Evolutionary conservation across 1,140 invertebrate species (phyloP), one percentile per base, ranked within the genome.

Genomic region (Calycopis cecrops): DNA sequence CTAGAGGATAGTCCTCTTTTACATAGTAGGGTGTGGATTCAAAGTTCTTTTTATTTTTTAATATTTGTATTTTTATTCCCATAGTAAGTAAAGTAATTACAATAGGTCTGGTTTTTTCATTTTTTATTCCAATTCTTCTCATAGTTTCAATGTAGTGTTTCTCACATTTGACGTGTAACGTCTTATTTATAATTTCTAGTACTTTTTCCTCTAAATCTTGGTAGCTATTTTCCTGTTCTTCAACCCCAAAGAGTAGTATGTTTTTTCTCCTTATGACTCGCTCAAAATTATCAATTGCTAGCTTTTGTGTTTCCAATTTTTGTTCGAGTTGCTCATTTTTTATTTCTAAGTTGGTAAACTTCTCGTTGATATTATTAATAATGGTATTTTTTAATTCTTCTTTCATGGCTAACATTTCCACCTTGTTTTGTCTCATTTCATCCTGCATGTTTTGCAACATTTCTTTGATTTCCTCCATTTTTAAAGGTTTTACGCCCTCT

Each of bases 31-130:
- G 10, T 6, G 60, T 53, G 0, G 17, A 49, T 53, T 65, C 21
- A 18, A 66, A 51, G 10, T 55, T 60, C 10, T 69, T 62, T 54
- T 69, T 69, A n/a, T 65, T 72, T 60, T 68, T 63, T 54, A 53
- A 48, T 51, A 71, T 57, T 48, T 66, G 14, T 52, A 71, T 63
- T 65, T 71, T 71, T 17, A 60, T 14, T 3, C 63, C 61, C 56
- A 66, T 53, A 9, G 65, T 66, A 35, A 21, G 9, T 1, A 68
- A 28, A n/a, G 69, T 68, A 6, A 57, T 53, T 47, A 63, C 52
- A 38, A 69, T 59, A 40, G 60, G 69, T 65, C 63, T 65, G 9
- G 55, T 42, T 37, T 60, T 67, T 2, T 65, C 57, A 3, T 42
- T 42, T 56, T 65, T 68, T 62, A 56, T 63, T 49, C 59, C 65